Percentiles rank a stretch among this genome's conserved stretches.
These are phyloP conservation scores for Hyppa rectilinea DNA, from an alignment of 2,888 invertebrate species.

Conservation along the genomic window DNA sequence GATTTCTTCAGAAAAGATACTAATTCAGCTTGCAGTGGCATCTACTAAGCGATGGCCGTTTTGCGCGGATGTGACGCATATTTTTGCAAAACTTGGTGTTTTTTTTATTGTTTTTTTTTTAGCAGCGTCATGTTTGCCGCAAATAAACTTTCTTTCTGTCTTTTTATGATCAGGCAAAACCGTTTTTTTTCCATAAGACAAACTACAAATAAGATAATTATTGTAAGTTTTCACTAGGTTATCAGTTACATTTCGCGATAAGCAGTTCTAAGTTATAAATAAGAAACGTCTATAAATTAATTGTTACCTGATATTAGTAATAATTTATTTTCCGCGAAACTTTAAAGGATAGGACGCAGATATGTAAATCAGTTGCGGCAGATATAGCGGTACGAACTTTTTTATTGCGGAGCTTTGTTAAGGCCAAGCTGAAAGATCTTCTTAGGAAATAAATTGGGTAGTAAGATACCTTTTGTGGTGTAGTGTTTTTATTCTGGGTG, in stretches of 20 bases:
- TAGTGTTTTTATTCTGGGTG: too few relatives aligned
- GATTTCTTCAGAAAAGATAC: neutral
- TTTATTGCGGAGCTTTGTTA: slow-evolving; percentile 41
- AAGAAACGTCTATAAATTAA: slow-evolving; percentile 41
- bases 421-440: slow-evolving; percentile 26
- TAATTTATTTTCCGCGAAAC: slow-evolving; percentile 34
- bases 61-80: too few relatives aligned
- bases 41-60: too few relatives aligned
- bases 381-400: slow-evolving; percentile 12
- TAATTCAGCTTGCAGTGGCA: too few relatives aligned
- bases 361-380: slow-evolving; percentile 47
- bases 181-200: slow-evolving; percentile 15
- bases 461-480: too few relatives aligned
- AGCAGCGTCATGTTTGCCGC: too few relatives aligned
- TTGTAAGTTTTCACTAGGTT: slow-evolving; percentile 10
- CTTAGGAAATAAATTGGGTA: too few relatives aligned
- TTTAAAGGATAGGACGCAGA: slow-evolving; percentile 33
- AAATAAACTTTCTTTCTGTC: too few relatives aligned
- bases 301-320: slow-evolving; percentile 37
- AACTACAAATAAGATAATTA: slow-evolving; percentile 19
- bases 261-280: slow-evolving; percentile 34
- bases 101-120: too few relatives aligned
- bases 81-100: too few relatives aligned
- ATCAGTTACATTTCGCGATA: slow-evolving; percentile 15
- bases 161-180: slow-evolving; percentile 18